Base-by-base conservation (phyloP, 1,140 invertebrate species). In the Hirudo medicinalis region DNA sequence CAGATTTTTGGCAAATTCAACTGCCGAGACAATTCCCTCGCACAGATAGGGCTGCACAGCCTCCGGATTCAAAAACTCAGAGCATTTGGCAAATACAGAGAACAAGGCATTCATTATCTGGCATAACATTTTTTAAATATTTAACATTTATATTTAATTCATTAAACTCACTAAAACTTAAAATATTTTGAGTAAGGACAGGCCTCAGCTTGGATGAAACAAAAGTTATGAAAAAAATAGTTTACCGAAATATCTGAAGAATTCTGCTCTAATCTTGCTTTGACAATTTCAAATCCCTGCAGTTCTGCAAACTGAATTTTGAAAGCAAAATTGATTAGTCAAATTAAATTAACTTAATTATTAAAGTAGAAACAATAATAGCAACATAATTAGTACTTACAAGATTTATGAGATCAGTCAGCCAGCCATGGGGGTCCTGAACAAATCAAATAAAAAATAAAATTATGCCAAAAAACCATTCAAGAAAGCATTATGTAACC, bases 381-480 rank as follows among this genome's bases (percentile, higher is more conserved):
- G 6, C 43, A 19, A 19, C 13, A 20, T 13, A n/a, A 49, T 70
- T 8, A 53, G 69, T 70, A 76, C 75, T 75, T 77, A 82, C 81
- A 75, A 77, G 76, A 74, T 85, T 85, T 20, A 85, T 80, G 15
- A 84, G 77, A 75, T 84, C 81, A n/a, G 84, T 79, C 20, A 85
- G 75, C 84, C 84, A 85, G 17, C 83, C 84, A 81, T 81, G 83
- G 20, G 80, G 80, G 76, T 83, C 78, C 78, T 80, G 70, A 43
- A 76, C 75, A 68, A 40, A 72, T 73, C 43, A 71, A 71, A 69
- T 25, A 72, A 27, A 55, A 36, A 22, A 55, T 27, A 15, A 55
- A 22, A 70, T n/a, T 74, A 54, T 9, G 19, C 15, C 27, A 40
- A 40, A 40, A 40, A 49, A 17, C 43, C 43, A 49, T 13, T 49